Evolutionary conservation across 2,888 invertebrate species (phyloP), one percentile per base, ranked within the genome.

Genomic region (Nephrotoma appendiculata): DNA sequence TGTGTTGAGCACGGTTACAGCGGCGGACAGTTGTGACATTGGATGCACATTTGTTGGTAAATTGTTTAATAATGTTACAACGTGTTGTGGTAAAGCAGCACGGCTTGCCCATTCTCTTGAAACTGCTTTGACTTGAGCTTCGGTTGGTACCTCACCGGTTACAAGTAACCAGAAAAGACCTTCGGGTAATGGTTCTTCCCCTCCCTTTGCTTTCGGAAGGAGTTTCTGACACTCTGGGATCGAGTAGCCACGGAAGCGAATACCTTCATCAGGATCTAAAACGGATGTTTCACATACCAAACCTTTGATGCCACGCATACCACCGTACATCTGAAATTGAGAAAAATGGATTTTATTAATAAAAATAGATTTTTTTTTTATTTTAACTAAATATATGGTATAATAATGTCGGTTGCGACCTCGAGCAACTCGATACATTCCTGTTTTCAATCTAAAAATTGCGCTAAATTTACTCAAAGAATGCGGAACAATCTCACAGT

Each of bases 211-310:
- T 90, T 96, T 96, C 0, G 98, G 98, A 88, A 98, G 92, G 7
- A 95, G 91, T 90, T 98, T 95, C 91, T 98, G 97, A 91, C 97
- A 97, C 91, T 98, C 97, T 45, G 98, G 97, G 90, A 98, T 98
- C 87, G 97, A 96, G 89, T 96, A 95, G 57, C 97, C 98, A 88
- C 98, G 95, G 93, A 98, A 98, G 88, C 97, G 94, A 90, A 98
- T 98, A 89, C 98, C 98, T 91, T 98, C 98, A 88, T 98, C 97
- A 4, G 98, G 94, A 91, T 98, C 98, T 88, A 98, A 93, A 43
- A 98, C 97, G 15, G 98, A 98, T 6, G 98, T 98, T 92, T 98
- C 98, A 90, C 96, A 97, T 1, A 98, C 96, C 88, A 98, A 92
- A 88, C 97, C 97, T 91, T 96, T 96, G 92, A 98, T 97, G 86